These are phyloP conservation scores for Myopa tessellatipennis DNA, from an alignment of 2,888 invertebrate species.

Conservation along the genomic window DNA sequence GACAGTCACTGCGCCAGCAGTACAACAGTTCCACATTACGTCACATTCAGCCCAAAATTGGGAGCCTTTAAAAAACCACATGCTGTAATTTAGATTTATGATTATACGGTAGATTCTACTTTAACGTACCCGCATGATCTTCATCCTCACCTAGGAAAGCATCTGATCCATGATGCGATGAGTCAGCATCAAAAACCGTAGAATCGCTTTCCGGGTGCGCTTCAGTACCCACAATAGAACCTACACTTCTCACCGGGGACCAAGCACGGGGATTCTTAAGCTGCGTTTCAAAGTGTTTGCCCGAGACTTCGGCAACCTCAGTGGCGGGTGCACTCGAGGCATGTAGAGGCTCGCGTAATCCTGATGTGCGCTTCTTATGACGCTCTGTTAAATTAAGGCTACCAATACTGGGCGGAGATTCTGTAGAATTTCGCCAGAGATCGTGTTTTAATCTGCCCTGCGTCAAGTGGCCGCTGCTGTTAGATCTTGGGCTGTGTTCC, in stretches of 20 bases:
- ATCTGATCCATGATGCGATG: conserved; percentile 76
- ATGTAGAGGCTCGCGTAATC: conserved; percentile 57
- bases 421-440: conserved; percentile 61
- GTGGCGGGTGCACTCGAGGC: conserved; percentile 66
- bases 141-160: conserved; percentile 82
- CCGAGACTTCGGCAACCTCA: conserved; percentile 71
- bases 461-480: conserved; percentile 57
- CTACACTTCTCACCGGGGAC: conserved; percentile 90
- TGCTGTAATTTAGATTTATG: neutral
- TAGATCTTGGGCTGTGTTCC: conserved; percentile 75
- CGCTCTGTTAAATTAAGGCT: conserved; percentile 65
- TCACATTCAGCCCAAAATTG: conserved; percentile 84
- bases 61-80: conserved; percentile 66
- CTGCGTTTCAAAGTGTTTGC: conserved; percentile 78
- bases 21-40: conserved; percentile 83
- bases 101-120: neutral
- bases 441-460: conserved; percentile 62
- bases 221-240: conserved; percentile 84
- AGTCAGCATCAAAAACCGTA: conserved; percentile 81
- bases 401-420: conserved; percentile 66
- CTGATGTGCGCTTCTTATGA: conserved; percentile 59
- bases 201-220: conserved; percentile 89
- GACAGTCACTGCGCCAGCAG: conserved; percentile 82
- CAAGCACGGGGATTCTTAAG: conserved; percentile 85
- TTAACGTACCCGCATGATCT: conserved; percentile 67